Evolutionary conservation across 2,113 vertebrate species (phyloP).

Genomic region (Pygathrix nemaeus): DNA sequence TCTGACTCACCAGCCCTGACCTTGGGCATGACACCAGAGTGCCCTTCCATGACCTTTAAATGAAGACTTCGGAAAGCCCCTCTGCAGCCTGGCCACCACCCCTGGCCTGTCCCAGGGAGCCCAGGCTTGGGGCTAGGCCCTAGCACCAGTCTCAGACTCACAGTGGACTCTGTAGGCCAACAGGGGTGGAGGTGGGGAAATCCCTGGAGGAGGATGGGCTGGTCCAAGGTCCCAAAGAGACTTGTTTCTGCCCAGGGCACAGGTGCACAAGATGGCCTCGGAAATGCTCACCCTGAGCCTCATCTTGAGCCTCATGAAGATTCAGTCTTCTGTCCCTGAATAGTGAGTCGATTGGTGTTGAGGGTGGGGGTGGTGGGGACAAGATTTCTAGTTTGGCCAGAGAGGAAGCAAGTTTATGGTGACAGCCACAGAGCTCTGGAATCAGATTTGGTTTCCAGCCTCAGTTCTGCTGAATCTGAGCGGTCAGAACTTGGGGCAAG

Average conservation of each 20-base stretch:
- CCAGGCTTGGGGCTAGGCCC: neutral
- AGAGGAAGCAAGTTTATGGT: neutral
- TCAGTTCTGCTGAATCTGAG: neutral
- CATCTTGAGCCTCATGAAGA: rapidly evolving
- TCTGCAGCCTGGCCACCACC: neutral
- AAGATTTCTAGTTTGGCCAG: neutral
- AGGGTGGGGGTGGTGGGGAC: neutral
- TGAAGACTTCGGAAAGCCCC: neutral
- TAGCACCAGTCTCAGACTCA: neutral
- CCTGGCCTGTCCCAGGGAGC: neutral
- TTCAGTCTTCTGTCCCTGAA: neutral
- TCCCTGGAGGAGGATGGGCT: neutral
- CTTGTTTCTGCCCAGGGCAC: neutral
- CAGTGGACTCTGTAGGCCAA: neutral
- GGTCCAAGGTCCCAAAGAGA: neutral
- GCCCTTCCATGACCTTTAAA: neutral
- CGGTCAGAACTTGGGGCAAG: neutral
- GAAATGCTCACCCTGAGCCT: neutral
- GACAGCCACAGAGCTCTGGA: neutral
- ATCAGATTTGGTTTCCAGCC: neutral
- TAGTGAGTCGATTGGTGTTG: neutral
- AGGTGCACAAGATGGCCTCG: neutral
- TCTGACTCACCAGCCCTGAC: neutral
- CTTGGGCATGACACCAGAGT: neutral
- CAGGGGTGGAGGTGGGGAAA: neutral